These are phyloP conservation scores for Sterrhoptilus dennistouni DNA, from an alignment of 2,113 vertebrate species.

Conservation along the genomic window DNA sequence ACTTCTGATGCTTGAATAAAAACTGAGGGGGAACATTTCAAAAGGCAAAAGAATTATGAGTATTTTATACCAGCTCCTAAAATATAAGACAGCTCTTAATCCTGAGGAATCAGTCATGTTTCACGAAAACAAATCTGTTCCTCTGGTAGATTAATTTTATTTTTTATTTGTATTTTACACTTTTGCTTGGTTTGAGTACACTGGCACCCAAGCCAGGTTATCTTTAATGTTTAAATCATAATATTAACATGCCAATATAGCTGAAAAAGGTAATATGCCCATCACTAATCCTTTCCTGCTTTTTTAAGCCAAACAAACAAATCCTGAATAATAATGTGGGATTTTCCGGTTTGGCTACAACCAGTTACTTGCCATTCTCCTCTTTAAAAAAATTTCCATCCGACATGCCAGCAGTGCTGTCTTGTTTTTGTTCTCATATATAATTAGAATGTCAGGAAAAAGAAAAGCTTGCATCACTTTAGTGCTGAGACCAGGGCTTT, in stretches of 20 bases:
- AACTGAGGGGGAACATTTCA: not conserved
- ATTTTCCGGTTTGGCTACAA: not conserved
- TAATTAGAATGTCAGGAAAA: slow-evolving; percentile 41
- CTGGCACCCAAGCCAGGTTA: not conserved
- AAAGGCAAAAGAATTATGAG: not conserved
- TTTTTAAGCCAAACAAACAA: not conserved
- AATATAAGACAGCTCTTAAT: not conserved
- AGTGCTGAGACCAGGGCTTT: not conserved
- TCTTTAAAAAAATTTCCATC: slow-evolving; percentile 13
- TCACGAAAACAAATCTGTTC: not conserved
- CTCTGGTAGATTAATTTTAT: not conserved
- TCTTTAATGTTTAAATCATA: not conserved
- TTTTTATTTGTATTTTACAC: not conserved
- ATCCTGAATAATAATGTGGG: not conserved
- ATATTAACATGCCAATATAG: not conserved
- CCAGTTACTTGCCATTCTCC: not conserved
- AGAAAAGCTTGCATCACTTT: not conserved
- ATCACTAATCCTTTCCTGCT: not conserved
- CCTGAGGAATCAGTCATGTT: not conserved
- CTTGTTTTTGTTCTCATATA: slow-evolving; percentile 23
- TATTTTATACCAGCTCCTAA: not conserved
- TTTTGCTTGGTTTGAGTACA: not conserved
- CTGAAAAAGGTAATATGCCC: not conserved
- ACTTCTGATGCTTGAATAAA: not conserved
- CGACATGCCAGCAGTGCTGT: not conserved